Evolutionary conservation across 1,140 invertebrate species (phyloP).

Genomic region (Microplitis mediator): DNA sequence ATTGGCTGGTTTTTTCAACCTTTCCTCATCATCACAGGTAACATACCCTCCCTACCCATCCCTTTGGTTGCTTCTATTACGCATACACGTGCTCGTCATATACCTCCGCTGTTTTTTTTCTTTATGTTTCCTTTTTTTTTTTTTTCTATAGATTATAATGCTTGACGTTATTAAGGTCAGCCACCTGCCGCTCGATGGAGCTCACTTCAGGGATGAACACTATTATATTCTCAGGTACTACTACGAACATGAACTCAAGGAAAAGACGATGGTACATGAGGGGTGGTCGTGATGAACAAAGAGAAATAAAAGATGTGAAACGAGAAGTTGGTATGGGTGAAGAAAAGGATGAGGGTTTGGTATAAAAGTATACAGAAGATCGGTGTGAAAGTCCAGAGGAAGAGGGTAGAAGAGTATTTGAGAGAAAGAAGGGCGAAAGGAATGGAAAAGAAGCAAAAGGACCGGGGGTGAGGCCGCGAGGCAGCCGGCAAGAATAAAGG

Average conservation of each 20-base stretch:
- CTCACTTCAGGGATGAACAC: constrained; percentile 59
- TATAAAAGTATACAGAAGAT: constrained; percentile 11
- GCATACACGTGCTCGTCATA: constrained; percentile 28
- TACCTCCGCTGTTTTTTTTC: constrained; percentile 28
- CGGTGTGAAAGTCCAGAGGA: constrained; percentile 15
- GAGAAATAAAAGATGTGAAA: constrained; percentile 60
- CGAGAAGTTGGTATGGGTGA: constrained; percentile 35
- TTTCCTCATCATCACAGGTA: background rate
- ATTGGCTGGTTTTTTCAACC: background rate
- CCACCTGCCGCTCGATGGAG: constrained; percentile 61
- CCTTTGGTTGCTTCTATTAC: background rate
- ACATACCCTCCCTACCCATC: background rate
- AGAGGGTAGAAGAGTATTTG: constrained; percentile 21
- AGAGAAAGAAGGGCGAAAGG: constrained; percentile 23
- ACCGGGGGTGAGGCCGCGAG: constrained; percentile 44
- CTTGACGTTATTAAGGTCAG: constrained; percentile 59
- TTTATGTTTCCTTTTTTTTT: constrained; percentile 3
- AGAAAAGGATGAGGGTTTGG: background rate
- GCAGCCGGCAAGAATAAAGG: constrained; percentile 57
- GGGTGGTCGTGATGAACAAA: constrained; percentile 51
- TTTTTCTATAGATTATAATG: constrained; percentile 24
- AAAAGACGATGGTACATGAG: constrained; percentile 39
- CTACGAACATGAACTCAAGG: constrained; percentile 23
- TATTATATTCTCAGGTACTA: constrained; percentile 41
- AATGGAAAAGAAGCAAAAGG: constrained; percentile 36